Base-by-base conservation (phyloP, 2,888 invertebrate genomes). In the Drosophila hamatofila region DNA sequence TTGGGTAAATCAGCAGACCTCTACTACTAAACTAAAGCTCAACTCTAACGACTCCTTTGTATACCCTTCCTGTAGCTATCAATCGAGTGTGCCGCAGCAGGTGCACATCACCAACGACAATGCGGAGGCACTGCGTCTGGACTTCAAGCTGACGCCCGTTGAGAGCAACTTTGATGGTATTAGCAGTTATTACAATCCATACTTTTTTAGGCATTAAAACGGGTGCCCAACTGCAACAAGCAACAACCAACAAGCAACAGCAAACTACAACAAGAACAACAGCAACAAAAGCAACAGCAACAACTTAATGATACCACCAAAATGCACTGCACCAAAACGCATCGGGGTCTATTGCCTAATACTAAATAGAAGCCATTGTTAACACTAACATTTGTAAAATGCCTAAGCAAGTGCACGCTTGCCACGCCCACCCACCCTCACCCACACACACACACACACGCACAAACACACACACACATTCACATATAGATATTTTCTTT, bases 1-100 rank as follows among this genome's bases (percentile, higher is more conserved):
- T 94, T 90, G 97, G 97, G 97, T 97, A 93, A 93, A 80, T 37
- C 16, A 7, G 14, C 16, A 6, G 16, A 16, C 16, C 6, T 16
- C 6, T 37, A 16, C 30, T 3, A 7, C 35, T 14, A 16, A 16
- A 37, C 16, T 30, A 30, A 12, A 18, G 27, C 18, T 30, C 1
- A 16, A 25, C 46, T 3, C 52, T 55, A 16, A 21, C 33, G 37
- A 37, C 30, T 23, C 12, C 0, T n/a, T n/a, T 4, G 8, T 25
- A 35, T 30, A 9, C 8, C 21, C 39, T 37, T 3, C 9, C 30
- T 30, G 7, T 85, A 95, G 95, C 51, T 95, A 94, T 83, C 91
- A 93, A 80, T 92, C 94, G 42, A 94, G 94, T 74, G 79, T 75
- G 46, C 78, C 91, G 3, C 89, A 92, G 57, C 76, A 91, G 76